Evolutionary conservation across 1,140 invertebrate species (phyloP), one percentile per base, ranked within the genome.

Genomic region (Aplysia californica): DNA sequence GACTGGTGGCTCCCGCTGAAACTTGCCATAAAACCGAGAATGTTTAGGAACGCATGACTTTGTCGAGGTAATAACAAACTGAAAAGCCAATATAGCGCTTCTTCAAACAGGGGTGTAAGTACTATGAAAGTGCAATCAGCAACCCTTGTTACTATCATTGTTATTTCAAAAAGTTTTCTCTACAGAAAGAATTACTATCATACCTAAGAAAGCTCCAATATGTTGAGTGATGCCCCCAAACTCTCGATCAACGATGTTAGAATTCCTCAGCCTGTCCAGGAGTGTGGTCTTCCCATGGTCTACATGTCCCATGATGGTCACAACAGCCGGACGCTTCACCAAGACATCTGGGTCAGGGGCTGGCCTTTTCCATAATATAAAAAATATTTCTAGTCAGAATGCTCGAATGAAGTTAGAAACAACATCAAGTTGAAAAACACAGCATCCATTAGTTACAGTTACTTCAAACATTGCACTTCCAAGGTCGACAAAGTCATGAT

Each of bases 161-260:
- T n/a, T n/a, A n/a, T n/a, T n/a, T n/a, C n/a, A n/a, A n/a, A n/a
- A n/a, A n/a, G n/a, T n/a, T n/a, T n/a, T n/a, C n/a, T n/a, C n/a
- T n/a, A n/a, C n/a, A n/a, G n/a, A n/a, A n/a, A n/a, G n/a, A n/a
- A n/a, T n/a, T n/a, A n/a, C n/a, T n/a, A n/a, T n/a, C n/a, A 61
- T 79, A 91, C 92, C 95, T 87, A 94, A 94, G 91, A 99, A 99
- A 41, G 98, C 98, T 78, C 98, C 98, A 88, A 99, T 99, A 89
- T 99, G 98, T 89, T 99, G 98, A 0, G 98, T 99, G 58, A 99
- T 99, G 23, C 98, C 98, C n/a, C 98, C 98, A 91, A 97, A 98
- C 92, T 99, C 98, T 44, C 93, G 91, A 26, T 94, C 92, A 0
- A 97, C 97, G 50, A 99, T 94, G 75, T 93, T 92, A 0, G 96